Evolutionary conservation across 2,888 invertebrate species (phyloP).

Genomic region (Tachina lurida): DNA sequence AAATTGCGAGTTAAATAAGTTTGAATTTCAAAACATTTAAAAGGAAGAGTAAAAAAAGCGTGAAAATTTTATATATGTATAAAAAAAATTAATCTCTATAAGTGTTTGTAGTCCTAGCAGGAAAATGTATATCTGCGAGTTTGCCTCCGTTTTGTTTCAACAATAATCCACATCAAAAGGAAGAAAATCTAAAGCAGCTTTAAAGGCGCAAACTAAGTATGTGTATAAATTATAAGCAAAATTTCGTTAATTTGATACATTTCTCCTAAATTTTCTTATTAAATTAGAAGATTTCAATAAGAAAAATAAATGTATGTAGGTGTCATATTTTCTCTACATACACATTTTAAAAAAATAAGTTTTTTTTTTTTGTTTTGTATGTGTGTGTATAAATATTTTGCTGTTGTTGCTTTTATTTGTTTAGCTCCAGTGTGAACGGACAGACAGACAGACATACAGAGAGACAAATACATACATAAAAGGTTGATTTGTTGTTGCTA

Average conservation of each 20-base stretch:
- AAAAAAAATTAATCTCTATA: not conserved
- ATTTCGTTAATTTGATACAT: not conserved
- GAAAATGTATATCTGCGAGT: conserved; percentile 3
- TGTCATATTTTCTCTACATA: conserved; percentile 34
- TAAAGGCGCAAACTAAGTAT: conserved; percentile 62
- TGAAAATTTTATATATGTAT: not conserved
- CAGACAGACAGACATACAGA: not conserved
- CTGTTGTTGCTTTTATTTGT: conserved; percentile 32
- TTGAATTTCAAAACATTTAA: conserved; percentile 7
- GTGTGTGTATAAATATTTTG: conserved; percentile 31
- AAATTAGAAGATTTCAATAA: conserved; percentile 21
- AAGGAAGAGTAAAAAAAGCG: conserved; percentile 1
- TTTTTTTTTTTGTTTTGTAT: not conserved
- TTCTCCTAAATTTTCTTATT: not conserved
- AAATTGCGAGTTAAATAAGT: not conserved
- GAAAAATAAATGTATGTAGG: conserved; percentile 20
- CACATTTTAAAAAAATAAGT: conserved; percentile 12
- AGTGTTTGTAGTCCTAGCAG: not conserved
- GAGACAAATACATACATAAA: conserved; percentile 44
- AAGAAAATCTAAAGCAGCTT: conserved; percentile 28
- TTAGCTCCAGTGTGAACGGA: not conserved
- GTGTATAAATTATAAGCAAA: not conserved
- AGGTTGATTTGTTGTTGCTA: conserved; percentile 43
- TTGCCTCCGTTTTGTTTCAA: conserved; percentile 6
- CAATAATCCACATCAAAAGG: conserved; percentile 18